phyloP scores from a whole-genome alignment of 2,113 vertebrate species.

The Pleuronectes platessa region DNA sequence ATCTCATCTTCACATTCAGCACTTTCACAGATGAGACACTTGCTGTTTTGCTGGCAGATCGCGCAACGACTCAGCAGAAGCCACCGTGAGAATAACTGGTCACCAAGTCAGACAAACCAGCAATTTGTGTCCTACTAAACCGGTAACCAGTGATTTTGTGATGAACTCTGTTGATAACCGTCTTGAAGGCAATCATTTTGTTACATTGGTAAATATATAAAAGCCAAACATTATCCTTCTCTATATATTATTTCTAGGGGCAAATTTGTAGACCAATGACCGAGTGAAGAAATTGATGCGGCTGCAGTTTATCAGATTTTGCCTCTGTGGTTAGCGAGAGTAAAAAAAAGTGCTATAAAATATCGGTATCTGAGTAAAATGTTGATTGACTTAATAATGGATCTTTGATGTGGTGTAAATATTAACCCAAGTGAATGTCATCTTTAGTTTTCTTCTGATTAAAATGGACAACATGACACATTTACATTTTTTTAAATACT shows the following conservation, averaged over 20 bases:
- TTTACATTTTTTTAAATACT: background rate
- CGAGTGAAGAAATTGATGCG: background rate
- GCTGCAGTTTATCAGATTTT: slow-evolving; percentile 17
- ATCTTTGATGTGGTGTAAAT: background rate
- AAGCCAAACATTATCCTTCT: slow-evolving; percentile 43
- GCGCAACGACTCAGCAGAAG: slow-evolving; percentile 51
- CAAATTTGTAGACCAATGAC: slow-evolving; percentile 33
- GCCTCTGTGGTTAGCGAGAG: background rate
- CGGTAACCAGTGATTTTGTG: slow-evolving; percentile 69
- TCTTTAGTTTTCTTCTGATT: background rate
- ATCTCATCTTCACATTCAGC: slow-evolving; percentile 63
- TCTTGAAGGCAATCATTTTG: slow-evolving; percentile 61
- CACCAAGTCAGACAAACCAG: slow-evolving; percentile 50
- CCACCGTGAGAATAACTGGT: slow-evolving; percentile 40
- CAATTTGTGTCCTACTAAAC: slow-evolving; percentile 72
- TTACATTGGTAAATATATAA: slow-evolving; percentile 55
- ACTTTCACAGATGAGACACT: slow-evolving; percentile 64
- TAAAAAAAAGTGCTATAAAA: background rate
- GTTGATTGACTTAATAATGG: background rate
- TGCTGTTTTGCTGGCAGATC: slow-evolving; percentile 48
- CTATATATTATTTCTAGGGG: slow-evolving; percentile 33
- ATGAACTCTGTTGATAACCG: slow-evolving; percentile 55
- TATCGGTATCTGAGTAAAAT: background rate
- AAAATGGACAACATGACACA: background rate
- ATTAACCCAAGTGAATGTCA: background rate